Conservation (phyloP, 2,113 vertebrate species). For the Sander lucioperca region DNA sequence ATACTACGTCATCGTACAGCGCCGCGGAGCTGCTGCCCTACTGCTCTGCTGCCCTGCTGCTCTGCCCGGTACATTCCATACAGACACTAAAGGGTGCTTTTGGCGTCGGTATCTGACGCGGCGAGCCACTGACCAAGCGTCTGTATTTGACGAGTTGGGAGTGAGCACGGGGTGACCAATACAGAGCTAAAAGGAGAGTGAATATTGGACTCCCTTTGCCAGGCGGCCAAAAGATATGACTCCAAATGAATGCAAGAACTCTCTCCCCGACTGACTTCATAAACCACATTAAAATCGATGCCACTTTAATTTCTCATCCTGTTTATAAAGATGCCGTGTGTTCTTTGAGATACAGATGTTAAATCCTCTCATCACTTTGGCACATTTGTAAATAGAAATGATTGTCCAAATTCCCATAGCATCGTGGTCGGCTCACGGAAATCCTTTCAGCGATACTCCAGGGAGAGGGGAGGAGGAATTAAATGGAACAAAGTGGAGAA, state of each 20-base stretch:
- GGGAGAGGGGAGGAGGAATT: slow-evolving; percentile 5
- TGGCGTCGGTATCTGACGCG: no score
- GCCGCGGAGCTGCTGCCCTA: no score
- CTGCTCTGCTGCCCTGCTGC: no score
- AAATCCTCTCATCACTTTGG: not conserved
- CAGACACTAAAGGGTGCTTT: no score
- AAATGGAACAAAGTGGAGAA: slow-evolving; percentile 9
- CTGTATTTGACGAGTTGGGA: no score
- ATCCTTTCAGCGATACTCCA: not conserved
- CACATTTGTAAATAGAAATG: not conserved
- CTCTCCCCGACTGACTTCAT: not conserved
- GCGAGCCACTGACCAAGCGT: no score
- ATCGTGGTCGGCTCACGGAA: not conserved
- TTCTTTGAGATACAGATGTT: slow-evolving; percentile 1
- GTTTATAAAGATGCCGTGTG: not conserved
- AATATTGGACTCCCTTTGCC: no score
- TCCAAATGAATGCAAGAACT: not conserved
- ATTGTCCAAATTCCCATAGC: not conserved
- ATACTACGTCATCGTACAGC: no score
- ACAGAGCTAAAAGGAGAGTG: no score
- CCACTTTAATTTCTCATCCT: not conserved
- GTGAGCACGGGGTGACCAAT: no score
- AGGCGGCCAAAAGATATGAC: no score
- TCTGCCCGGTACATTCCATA: no score
- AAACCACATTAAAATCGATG: not conserved